Percentiles rank a stretch among this genome's conserved stretches.
phyloP scores from a whole-genome alignment of 2,888 invertebrate species.

The Parnassius smintheus region DNA sequence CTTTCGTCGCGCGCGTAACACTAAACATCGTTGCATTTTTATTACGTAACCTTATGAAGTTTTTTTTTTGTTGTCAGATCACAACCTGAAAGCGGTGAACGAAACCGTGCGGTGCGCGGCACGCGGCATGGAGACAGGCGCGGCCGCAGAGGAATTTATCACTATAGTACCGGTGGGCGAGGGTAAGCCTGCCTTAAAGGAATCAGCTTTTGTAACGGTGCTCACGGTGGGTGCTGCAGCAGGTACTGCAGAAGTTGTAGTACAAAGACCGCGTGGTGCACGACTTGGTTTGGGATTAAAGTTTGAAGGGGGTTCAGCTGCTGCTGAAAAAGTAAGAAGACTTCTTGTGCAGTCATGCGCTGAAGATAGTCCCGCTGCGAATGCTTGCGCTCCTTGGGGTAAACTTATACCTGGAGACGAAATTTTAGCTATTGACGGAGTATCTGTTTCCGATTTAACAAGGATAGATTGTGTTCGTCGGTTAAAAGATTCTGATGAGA shows the following conservation, averaged over 20 bases:
- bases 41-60: conserved; percentile 63
- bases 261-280: conserved; percentile 93
- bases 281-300: conserved; percentile 94
- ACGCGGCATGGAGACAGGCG: conserved; percentile 75
- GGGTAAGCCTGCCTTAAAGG: conserved; percentile 56
- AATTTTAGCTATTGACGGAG: conserved; percentile 91
- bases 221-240: conserved; percentile 78
- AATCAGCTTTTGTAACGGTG: conserved; percentile 81
- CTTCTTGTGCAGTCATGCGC: conserved; percentile 95
- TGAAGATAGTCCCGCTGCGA: conserved; percentile 92
- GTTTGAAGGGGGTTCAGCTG: conserved; percentile 94
- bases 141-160: conserved; percentile 76
- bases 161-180: conserved; percentile 82
- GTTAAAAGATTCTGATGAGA: conserved; percentile 92
- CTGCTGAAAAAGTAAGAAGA: conserved; percentile 88
- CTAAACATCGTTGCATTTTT: conserved; percentile 50
- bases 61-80: conserved; percentile 71
- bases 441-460: conserved; percentile 89
- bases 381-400: conserved; percentile 91
- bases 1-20: conserved; percentile 49
- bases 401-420: conserved; percentile 92
- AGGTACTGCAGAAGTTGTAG: conserved; percentile 87
- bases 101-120: conserved; percentile 52
- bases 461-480: conserved; percentile 92
- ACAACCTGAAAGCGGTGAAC: conserved; percentile 53